phyloP scores from a whole-genome alignment of 2,888 invertebrate species.

The Dorcus parallelipipedus region DNA sequence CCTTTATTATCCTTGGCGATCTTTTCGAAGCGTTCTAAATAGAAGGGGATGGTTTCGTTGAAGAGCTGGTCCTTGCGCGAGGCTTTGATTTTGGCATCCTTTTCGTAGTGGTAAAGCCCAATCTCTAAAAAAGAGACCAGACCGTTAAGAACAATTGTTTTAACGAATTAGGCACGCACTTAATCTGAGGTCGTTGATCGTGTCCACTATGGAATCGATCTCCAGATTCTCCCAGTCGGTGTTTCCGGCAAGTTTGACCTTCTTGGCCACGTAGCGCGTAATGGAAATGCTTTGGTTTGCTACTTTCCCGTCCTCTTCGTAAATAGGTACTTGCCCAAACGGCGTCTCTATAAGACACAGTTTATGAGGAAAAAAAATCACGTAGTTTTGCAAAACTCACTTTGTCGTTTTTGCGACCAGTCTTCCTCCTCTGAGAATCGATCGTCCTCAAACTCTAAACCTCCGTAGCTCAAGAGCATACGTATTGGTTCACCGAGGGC shows the following conservation, averaged over 20 bases:
- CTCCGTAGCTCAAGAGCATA: too few species aligned
- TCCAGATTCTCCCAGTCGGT: slow-evolving; percentile 58
- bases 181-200: slow-evolving; percentile 58
- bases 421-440: too few species aligned
- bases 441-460: too few species aligned
- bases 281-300: slow-evolving; percentile 61
- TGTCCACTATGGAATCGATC: slow-evolving; percentile 62
- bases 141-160: too few species aligned
- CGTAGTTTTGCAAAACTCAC: too few species aligned
- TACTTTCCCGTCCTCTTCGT: slow-evolving; percentile 61
- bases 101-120: slow-evolving; percentile 54
- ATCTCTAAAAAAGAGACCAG: slow-evolving; percentile 35
- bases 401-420: too few species aligned
- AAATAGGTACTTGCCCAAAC: slow-evolving; percentile 61
- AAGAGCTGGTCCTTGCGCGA: slow-evolving; percentile 49
- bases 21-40: slow-evolving; percentile 55
- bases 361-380: too few species aligned
- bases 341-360: slow-evolving; percentile 48
- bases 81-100: slow-evolving; percentile 52
- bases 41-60: slow-evolving; percentile 55
- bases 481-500: too few species aligned
- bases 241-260: slow-evolving; percentile 56
- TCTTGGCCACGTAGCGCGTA: slow-evolving; percentile 60
- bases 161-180: slow-evolving; percentile 19
- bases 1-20: slow-evolving; percentile 59